A percentile compares a stretch with the other conserved stretches of the same genome.
These are phyloP conservation scores for Metalampra italica DNA, from an alignment of 2,888 invertebrate species.

Conservation along the genomic window DNA sequence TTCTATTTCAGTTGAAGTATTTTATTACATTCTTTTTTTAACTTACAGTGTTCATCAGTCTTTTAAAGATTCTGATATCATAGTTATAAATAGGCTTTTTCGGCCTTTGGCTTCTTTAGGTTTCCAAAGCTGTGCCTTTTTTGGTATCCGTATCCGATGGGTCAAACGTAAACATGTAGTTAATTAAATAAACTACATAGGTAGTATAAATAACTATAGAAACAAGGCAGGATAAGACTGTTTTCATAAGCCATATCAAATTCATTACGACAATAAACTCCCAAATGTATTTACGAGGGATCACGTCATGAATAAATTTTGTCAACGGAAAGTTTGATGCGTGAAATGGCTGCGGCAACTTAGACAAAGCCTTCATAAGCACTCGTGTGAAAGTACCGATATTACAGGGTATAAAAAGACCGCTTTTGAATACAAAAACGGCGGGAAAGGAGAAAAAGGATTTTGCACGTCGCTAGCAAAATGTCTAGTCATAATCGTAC, in stretches of 20 bases:
- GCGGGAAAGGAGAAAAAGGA: no score
- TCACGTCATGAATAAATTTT: constrained; percentile 76
- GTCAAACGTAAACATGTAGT: not conserved
- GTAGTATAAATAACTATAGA: constrained; percentile 26
- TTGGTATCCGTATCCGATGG: not conserved
- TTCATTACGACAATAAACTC: constrained; percentile 76
- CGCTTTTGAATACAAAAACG: no score
- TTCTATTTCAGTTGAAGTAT: no score
- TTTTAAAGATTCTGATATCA: no score
- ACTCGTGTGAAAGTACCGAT: not conserved
- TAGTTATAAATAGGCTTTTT: no score
- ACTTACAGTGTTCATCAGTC: no score
- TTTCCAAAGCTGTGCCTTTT: no score
- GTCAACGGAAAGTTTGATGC: constrained; percentile 70
- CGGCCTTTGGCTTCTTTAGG: no score
- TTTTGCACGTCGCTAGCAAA: no score
- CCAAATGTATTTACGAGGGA: constrained; percentile 76
- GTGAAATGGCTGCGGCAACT: constrained; percentile 64
- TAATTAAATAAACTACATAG: not conserved
- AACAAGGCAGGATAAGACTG: constrained; percentile 44
- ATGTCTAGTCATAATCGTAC: no score
- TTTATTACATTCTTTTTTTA: no score
- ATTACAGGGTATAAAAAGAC: not conserved
- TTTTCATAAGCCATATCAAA: constrained; percentile 73
- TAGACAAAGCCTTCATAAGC: constrained; percentile 44